Evolutionary conservation across 2,797 vertebrate species (phyloP).

Genomic region (Sebastes dallii): DNA sequence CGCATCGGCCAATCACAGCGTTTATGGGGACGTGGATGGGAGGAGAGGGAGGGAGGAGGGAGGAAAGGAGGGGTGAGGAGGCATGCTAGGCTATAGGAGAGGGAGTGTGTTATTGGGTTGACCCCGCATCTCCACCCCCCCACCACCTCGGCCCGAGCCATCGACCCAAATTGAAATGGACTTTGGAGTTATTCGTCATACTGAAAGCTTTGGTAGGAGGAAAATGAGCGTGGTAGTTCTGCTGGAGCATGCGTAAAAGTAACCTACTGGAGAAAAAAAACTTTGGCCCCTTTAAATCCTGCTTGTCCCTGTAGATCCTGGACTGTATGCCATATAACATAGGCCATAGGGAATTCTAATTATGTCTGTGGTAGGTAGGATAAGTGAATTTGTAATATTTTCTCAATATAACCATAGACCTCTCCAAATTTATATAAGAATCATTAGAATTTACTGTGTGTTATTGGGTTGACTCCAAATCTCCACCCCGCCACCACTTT

Average conservation of each 20-base stretch:
- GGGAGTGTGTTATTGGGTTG: conserved; percentile 58
- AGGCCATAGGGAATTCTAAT: not conserved
- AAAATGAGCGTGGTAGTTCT: conserved; percentile 13
- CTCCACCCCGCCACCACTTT: not conserved
- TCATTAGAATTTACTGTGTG: not conserved
- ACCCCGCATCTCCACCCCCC: conserved; percentile 32
- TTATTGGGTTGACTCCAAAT: conserved; percentile 64
- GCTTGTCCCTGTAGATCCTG: conserved; percentile 9
- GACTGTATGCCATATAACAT: not conserved
- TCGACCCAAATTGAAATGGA: conserved; percentile 74
- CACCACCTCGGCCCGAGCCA: conserved; percentile 30
- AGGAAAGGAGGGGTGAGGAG: not conserved
- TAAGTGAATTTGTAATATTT: conserved; percentile 13
- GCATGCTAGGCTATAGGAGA: not conserved
- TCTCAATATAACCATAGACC: not conserved
- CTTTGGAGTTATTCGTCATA: conserved; percentile 72
- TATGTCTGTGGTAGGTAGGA: not conserved
- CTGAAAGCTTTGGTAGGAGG: conserved; percentile 27
- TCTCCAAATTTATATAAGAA: no score
- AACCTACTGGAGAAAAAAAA: conserved; percentile 42
- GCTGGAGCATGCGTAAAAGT: conserved; percentile 43
- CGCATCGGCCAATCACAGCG: conserved; percentile 76
- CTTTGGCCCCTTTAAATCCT: conserved; percentile 34
- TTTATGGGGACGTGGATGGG: conserved; percentile 71
- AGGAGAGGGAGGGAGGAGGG: conserved; percentile 14